A percentile compares a stretch with the other conserved stretches of the same genome.
phyloP scores from a whole-genome alignment of 2,797 vertebrate species.

The Cyclura pinguis region DNA sequence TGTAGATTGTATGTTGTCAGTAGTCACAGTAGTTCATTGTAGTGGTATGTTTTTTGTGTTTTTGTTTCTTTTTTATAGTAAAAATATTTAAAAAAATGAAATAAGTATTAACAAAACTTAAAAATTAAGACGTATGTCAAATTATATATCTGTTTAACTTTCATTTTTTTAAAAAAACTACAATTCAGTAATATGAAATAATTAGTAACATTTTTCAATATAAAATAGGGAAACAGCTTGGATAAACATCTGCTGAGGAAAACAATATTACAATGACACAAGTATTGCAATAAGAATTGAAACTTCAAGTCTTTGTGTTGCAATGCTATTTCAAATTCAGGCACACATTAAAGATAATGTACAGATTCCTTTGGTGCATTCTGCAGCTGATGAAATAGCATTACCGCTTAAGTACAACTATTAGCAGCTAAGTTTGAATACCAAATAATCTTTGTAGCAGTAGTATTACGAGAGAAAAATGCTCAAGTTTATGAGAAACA shows the following conservation, averaged over 20 bases:
- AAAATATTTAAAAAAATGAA: too few species aligned
- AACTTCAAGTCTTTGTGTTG: slow-evolving; percentile 51
- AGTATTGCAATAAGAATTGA: slow-evolving; percentile 47
- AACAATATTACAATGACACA: slow-evolving; percentile 44
- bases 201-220: slow-evolving; percentile 25
- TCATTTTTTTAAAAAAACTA: slow-evolving; percentile 26
- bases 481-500: slow-evolving; percentile 14
- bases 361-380: slow-evolving; percentile 69
- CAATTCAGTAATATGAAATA: slow-evolving; percentile 37
- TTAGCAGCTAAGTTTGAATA: slow-evolving; percentile 65
- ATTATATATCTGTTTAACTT: not conserved
- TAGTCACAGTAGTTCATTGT: too few species aligned
- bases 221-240: slow-evolving; percentile 54
- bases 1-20: too few species aligned
- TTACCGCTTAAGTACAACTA: slow-evolving; percentile 58
- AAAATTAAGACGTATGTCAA: not conserved
- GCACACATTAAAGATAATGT: slow-evolving; percentile 67
- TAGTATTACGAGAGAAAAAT: slow-evolving; percentile 47
- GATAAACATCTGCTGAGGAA: slow-evolving; percentile 50
- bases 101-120: not conserved
- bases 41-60: too few species aligned
- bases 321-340: slow-evolving; percentile 68
- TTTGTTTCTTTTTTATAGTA: too few species aligned
- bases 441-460: slow-evolving; percentile 50
- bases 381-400: slow-evolving; percentile 66